Base-by-base conservation (phyloP, 2,113 vertebrate species). In the Myrmecobius fasciatus region DNA sequence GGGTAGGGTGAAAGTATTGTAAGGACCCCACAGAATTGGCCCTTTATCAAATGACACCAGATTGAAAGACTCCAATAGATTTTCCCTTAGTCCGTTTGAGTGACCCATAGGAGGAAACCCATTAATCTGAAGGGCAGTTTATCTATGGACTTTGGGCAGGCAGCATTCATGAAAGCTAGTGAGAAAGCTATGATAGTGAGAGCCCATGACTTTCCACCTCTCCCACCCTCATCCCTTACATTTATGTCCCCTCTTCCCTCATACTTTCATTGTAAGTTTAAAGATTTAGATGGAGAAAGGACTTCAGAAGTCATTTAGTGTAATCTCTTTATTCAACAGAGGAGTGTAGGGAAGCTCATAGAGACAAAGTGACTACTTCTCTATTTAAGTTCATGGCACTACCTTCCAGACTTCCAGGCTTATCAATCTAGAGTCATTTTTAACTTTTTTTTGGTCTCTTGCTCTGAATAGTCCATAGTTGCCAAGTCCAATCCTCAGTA, bases 41-140 rank as follows among this genome's bases (percentile, higher is more conserved):
- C 93, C 95, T 54, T 52, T 52, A 83, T 88, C 92, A 92, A 46
- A 75, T 43, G 67, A 43, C 9, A 53, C 25, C 46, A 8, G 31
- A 91, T 89, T 93, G 56, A 52, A 52, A 92, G 90, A 96, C 83
- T 56, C 22, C 92, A 89, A 75, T 11, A 43, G 28, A 54, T 25
- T 53, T 26, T 92, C 88, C 89, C 93, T 43, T 89, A 53, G 91
- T 89, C 28, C 36, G 51, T 3, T 0, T 49, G 93, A 91, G 67
- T 83, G 67, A 43, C 36, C 67, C 67, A 22, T 83, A n/a, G 14
- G 20, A 25, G 20, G 36, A 43, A 43, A 83, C 67, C 67, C 67
- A 43, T 20, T 43, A 22, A 43, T 83, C 22, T 83, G 67, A 43
- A 83, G n/a, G 60, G 12, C 60, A 22, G 36, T n/a, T 14, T 17